Evolutionary conservation across 2,888 invertebrate genomes (phyloP), one percentile per base, ranked within the genome.

Genomic region (Leucozona laternaria): DNA sequence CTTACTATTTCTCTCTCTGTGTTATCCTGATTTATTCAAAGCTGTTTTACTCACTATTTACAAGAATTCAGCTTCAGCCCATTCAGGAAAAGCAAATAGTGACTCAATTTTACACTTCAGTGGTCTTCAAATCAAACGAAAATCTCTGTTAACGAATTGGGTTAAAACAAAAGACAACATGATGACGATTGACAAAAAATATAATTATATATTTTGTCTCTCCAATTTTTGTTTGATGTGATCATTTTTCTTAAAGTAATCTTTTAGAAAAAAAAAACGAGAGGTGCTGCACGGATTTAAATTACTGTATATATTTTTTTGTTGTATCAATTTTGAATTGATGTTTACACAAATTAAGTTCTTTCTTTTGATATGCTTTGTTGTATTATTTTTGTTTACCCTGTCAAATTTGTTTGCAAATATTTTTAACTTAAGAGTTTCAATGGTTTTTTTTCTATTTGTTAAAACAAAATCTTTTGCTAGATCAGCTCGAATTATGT

Each of bases 101-200:
- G 91, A 91, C 89, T 90, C 91, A 79, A 90, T 91, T 89, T 89
- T 90, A 85, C 91, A 89, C 89, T 87, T 91, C 88, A 90, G 90
- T 90, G 90, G 90, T 88, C 89, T 91, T 88, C 91, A 90, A 89
- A 90, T 91, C 87, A 91, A 91, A 89, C 91, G 91, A 89, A 91
- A 91, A 90, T 90, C 90, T 88, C 89, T 92, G 88, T 89, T 92
- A 89, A 89, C 90, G 87, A 91, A 91, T 90, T 91, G 90, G 90
- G 90, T 90, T 89, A 89, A 40, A 73, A 70, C 34, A 31, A 17
- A 48, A 62, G 11, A 85, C 68, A 72, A 58, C 31, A 58, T 20
- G 13, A 60, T 57, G 31, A 34, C 34, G 57, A 57, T 57, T 57
- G 57, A 57, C 57, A 34, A 57, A 57, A 55, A 34, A 34, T 57